Base-by-base conservation (phyloP, 2,797 vertebrate genomes). In the Silurus aristotelis region DNA sequence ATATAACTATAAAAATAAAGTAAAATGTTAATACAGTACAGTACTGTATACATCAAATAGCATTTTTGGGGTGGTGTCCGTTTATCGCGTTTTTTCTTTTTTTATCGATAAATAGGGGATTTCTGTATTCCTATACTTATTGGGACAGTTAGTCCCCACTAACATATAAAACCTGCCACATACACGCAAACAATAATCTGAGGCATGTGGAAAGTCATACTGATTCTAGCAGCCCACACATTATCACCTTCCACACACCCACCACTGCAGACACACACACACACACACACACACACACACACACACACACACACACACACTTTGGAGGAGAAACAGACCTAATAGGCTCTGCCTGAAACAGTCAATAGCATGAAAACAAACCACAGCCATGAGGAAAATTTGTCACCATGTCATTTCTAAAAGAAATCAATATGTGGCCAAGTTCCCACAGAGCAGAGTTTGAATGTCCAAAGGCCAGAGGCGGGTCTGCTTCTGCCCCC, bases 291-390 rank as follows among this genome's bases (percentile, higher is more conserved):
- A 60, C 48, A 38, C 71, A 76, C 38, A 80, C 61, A 46, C 72
- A 82, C 83, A 60, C 78, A 43, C 75, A 46, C 73, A 73, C 56
- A 68, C 84, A 64, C 22, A 80, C 43, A 12, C 10, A n/a, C 55
- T 83, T 31, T 71, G 66, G 64, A 73, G 83, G 85, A 85, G 87
- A 76, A 78, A 72, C 48, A 46, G 79, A 56, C 68, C 64, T 64
- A 83, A 88, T 61, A 76, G 68, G 70, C n/a, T 75, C 20, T 61
- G 48, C 66, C 83, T 12, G 19, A 86, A 84, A 25, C 46, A 83
- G 85, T 84, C 83, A 76, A 88, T 82, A 84, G 31, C 78, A 76
- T 75, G 79, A 84, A 86, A 84, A 84, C 70, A 68, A 82, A 78
- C 72, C 64, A 58, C 56, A 2, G 73, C 72, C 58, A 55, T 25